A percentile compares a stretch with the other conserved stretches of the same genome.
Conservation (phyloP, 30 jellyfish, hydroid and myxozoan genomes). For the Aurelia aurita region DNA sequence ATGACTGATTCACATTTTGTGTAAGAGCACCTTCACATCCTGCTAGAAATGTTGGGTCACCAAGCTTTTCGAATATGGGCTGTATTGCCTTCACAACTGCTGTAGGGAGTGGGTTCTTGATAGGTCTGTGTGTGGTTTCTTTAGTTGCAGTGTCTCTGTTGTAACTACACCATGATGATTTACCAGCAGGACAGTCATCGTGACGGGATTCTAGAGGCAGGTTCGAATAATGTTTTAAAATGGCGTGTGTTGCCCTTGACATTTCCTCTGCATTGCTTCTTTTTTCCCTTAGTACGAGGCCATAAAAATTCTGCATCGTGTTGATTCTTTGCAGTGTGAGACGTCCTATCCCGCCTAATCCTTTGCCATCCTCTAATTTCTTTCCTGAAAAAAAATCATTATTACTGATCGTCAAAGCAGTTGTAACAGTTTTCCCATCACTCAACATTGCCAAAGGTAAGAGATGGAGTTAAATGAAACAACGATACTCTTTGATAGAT, state of each 20-base stretch:
- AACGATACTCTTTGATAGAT: too few species aligned
- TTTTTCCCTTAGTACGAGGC: conserved; percentile 10
- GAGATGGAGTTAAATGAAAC: neutral
- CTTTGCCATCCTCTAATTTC: conserved; percentile 37
- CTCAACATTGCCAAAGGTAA: too few species aligned
- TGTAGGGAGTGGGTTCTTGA: conserved; percentile 16
- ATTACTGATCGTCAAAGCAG: neutral
- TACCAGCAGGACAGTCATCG: conserved; percentile 42
- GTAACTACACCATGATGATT: conserved; percentile 40
- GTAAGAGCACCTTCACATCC: conserved; percentile 10
- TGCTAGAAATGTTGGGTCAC: conserved; percentile 20
- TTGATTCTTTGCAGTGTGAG: conserved; percentile 13
- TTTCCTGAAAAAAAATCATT: neutral
- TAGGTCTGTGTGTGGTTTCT: conserved; percentile 22
- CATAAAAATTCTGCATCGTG: conserved; percentile 31
- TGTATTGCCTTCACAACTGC: conserved; percentile 14
- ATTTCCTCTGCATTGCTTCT: conserved; percentile 10
- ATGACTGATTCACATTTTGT: conserved; percentile 20
- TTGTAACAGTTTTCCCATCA: too few species aligned
- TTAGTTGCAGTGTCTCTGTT: conserved; percentile 13
- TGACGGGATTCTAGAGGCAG: conserved; percentile 5
- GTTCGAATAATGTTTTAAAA: conserved; percentile 29
- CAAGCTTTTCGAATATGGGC: conserved; percentile 39
- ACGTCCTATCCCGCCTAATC: conserved; percentile 23
- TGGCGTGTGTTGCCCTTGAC: conserved; percentile 34